These are phyloP conservation scores for Pollachius pollachius DNA, from an alignment of 2,113 vertebrate species.

Conservation along the genomic window DNA sequence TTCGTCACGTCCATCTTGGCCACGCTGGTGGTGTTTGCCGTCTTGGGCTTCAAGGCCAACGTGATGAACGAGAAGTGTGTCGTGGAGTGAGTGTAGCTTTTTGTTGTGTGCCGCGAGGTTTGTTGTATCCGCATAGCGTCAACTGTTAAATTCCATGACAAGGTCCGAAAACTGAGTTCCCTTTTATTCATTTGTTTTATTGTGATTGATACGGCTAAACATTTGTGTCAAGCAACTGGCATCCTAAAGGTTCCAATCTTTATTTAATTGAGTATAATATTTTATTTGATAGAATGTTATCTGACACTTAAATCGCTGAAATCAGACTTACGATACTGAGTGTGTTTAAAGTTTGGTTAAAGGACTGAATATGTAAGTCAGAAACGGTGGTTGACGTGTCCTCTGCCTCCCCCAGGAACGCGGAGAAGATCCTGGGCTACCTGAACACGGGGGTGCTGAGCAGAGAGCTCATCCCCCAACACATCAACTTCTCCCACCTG, in stretches of 20 bases:
- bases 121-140: too few relatives aligned
- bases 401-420: conserved; percentile 75
- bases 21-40: conserved; percentile 95
- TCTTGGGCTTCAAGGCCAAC: conserved; percentile 98
- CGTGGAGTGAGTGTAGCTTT: conserved; percentile 84
- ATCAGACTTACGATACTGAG: too few relatives aligned
- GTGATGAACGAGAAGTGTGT: conserved; percentile 99
- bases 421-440: conserved; percentile 92
- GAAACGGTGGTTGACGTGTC: neutral
- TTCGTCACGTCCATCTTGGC: conserved; percentile 95
- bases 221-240: too few relatives aligned
- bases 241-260: too few relatives aligned
- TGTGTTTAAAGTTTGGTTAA: too few relatives aligned
- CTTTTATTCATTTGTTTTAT: too few relatives aligned
- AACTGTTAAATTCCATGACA: too few relatives aligned
- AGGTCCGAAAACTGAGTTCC: too few relatives aligned
- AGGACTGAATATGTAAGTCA: neutral
- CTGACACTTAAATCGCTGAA: too few relatives aligned
- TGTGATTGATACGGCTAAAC: too few relatives aligned
- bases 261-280: too few relatives aligned
- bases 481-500: conserved; percentile 96
- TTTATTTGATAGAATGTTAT: too few relatives aligned
- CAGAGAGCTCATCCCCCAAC: conserved; percentile 90
- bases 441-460: conserved; percentile 86
- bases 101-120: neutral